A percentile compares a stretch with the other conserved stretches of the same genome.
phyloP scores from a whole-genome alignment of 2,797 vertebrate genomes.

The Oreochromis grahami region DNA sequence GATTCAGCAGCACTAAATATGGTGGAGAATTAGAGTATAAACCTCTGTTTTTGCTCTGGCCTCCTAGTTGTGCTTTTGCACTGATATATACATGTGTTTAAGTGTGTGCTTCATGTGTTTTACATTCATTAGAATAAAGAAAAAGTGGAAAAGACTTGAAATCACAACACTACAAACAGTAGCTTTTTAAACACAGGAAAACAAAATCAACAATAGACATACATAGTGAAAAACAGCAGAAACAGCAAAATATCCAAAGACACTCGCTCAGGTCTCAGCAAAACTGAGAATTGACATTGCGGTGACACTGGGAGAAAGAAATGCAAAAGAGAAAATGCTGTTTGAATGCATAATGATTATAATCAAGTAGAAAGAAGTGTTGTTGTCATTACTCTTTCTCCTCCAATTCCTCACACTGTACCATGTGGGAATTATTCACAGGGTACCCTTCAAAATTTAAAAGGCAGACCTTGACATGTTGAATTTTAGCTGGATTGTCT shows the following conservation, averaged over 20 bases:
- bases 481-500: neutral
- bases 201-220: neutral
- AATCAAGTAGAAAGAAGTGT: neutral
- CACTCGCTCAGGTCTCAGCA: neutral
- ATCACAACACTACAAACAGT: neutral
- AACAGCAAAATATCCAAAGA: neutral
- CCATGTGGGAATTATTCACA: neutral
- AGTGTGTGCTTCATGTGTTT: neutral
- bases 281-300: neutral
- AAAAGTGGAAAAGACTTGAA: neutral
- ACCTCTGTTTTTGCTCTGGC: neutral
- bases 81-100: neutral
- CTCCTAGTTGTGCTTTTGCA: neutral
- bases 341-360: slow-evolving; percentile 9
- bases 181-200: neutral
- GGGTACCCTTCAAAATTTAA: neutral
- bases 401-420: neutral
- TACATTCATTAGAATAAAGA: neutral
- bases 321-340: neutral
- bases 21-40: neutral
- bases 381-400: neutral
- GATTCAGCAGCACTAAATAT: neutral
- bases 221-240: neutral
- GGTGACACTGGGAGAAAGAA: neutral
- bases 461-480: slow-evolving; percentile 4